These are phyloP conservation scores for Embiotoca jacksoni DNA, from an alignment of 2,113 vertebrate species.

Conservation along the genomic window DNA sequence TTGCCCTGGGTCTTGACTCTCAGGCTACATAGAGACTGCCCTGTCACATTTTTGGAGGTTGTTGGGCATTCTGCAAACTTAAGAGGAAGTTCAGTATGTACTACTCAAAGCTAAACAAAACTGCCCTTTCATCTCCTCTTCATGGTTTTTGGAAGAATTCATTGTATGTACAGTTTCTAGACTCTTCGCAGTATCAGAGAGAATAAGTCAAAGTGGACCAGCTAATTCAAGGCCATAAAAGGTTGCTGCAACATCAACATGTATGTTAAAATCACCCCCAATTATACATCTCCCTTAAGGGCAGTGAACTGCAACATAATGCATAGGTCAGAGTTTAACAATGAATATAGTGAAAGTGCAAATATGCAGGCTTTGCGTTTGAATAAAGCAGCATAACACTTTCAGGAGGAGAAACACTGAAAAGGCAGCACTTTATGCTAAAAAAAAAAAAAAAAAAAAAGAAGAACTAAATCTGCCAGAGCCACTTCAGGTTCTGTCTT, in stretches of 20 bases:
- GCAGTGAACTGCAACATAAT: neutral
- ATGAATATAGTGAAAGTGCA: neutral
- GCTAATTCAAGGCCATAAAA: neutral
- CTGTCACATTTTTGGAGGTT: neutral
- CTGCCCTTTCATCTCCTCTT: neutral
- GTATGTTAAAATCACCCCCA: neutral
- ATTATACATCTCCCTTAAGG: neutral
- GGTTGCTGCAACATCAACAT: neutral
- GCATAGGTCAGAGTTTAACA: neutral
- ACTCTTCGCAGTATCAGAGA: neutral
- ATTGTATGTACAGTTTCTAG: neutral
- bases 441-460: neutral
- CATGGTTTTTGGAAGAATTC: neutral
- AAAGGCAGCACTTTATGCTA: neutral
- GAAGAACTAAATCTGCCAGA: constrained; percentile 13
- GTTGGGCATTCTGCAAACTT: neutral
- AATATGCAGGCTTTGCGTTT: constrained; percentile 3
- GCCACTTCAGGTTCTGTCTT: neutral
- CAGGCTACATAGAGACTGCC: neutral
- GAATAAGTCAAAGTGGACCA: neutral
- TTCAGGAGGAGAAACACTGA: constrained; percentile 2
- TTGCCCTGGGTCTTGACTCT: neutral
- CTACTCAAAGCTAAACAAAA: neutral
- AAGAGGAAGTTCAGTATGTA: neutral
- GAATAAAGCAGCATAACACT: neutral